Evolutionary conservation across 2,113 vertebrate species (phyloP).

Genomic region (Lethenteron camtschaticum): DNA sequence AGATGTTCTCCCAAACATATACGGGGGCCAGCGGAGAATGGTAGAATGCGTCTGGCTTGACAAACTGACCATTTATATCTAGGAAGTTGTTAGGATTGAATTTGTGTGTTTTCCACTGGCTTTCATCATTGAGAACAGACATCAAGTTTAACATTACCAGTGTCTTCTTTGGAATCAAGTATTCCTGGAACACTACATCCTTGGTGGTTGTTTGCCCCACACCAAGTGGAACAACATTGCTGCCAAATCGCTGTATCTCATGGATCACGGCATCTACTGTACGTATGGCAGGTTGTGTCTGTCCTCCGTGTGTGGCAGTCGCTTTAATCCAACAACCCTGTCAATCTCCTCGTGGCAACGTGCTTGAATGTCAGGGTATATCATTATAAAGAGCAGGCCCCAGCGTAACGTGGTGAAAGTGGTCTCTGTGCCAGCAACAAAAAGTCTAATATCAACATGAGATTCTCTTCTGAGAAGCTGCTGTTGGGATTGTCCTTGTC

Average conservation of each 20-base stretch:
- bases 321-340: background rate
- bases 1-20: no score
- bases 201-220: slow-evolving; percentile 15
- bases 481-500: background rate
- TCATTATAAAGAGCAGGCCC: no score
- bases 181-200: slow-evolving; percentile 19
- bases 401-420: no score
- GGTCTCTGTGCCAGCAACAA: no score
- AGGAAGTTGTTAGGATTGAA: slow-evolving; percentile 63
- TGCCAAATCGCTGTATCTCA: slow-evolving; percentile 12
- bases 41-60: slow-evolving; percentile 41
- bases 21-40: slow-evolving; percentile 44
- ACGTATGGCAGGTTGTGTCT: slow-evolving; percentile 15
- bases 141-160: no score
- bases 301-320: slow-evolving; percentile 13
- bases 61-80: slow-evolving; percentile 38
- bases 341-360: no score
- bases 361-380: no score
- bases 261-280: slow-evolving; percentile 11
- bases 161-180: slow-evolving; percentile 23
- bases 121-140: slow-evolving; percentile 39
- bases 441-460: no score
- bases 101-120: slow-evolving; percentile 34
- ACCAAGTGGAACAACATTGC: slow-evolving; percentile 9
- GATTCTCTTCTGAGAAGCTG: background rate